These are phyloP conservation scores for Azemiops feae DNA, from an alignment of 2,113 vertebrate species.

Conservation along the genomic window DNA sequence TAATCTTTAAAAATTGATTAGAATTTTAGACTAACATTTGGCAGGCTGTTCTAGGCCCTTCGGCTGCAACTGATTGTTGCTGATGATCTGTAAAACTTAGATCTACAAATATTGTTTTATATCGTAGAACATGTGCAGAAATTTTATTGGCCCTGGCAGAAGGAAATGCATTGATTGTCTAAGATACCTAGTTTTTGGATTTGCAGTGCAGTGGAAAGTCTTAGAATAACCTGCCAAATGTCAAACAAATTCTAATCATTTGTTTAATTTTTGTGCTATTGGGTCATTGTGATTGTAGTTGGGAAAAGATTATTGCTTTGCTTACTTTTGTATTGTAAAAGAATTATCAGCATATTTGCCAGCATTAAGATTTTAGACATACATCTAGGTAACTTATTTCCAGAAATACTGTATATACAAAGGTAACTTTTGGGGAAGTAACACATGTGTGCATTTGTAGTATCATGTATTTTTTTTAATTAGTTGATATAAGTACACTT, in stretches of 20 bases:
- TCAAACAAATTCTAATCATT: not conserved
- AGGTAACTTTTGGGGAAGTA: fast-evolving
- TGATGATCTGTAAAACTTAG: not conserved
- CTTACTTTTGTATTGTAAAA: not conserved
- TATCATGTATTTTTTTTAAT: not conserved
- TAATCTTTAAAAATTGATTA: not conserved
- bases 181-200: not conserved
- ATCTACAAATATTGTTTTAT: not conserved
- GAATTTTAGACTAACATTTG: not conserved
- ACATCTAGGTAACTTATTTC: not conserved
- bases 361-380: not conserved
- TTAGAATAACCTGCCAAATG: not conserved
- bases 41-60: not conserved
- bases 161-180: not conserved
- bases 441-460: fast-evolving
- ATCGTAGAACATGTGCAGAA: not conserved
- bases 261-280: not conserved
- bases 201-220: not conserved
- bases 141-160: not conserved
- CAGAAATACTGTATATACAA: not conserved
- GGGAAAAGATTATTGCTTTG: not conserved
- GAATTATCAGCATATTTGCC: not conserved
- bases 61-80: not conserved
- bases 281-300: not conserved
- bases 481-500: fast-evolving